Evolutionary conservation across 2,888 invertebrate species (phyloP).

Genomic region (Megastigmus dorsalis): DNA sequence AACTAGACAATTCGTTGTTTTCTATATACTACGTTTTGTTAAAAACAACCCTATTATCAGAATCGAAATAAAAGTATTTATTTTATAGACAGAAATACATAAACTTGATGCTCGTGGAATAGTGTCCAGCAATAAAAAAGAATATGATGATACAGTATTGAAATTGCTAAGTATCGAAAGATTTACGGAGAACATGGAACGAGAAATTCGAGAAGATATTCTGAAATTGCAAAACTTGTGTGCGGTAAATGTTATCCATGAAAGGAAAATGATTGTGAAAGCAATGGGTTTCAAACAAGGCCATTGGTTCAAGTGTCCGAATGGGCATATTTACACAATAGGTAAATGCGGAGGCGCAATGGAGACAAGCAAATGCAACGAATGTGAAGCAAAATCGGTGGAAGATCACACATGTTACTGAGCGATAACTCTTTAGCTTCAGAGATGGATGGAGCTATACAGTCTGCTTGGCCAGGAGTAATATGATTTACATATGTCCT

Average conservation of each 20-base stretch:
- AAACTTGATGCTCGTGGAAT: not conserved
- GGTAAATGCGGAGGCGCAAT: constrained; percentile 22
- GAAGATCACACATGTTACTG: too few species aligned
- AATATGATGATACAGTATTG: not conserved
- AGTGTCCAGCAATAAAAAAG: not conserved
- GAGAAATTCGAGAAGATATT: not conserved
- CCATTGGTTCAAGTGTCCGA: constrained; percentile 35
- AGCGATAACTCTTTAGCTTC: too few species aligned
- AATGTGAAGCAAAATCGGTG: constrained; percentile 5
- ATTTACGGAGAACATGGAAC: not conserved
- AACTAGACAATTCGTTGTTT: too few species aligned
- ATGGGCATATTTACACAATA: constrained; percentile 20
- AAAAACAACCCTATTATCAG: not conserved
- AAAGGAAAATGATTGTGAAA: constrained; percentile 16
- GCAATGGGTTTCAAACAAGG: constrained; percentile 9
- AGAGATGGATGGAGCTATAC: too few species aligned
- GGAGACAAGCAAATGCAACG: not conserved
- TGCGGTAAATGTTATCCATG: too few species aligned
- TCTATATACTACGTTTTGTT: not conserved
- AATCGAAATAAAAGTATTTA: not conserved
- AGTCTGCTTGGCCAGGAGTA: too few species aligned
- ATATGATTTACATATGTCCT: too few species aligned
- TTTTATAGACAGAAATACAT: not conserved
- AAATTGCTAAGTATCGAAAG: constrained; percentile 1
- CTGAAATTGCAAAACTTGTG: not conserved